Evolutionary conservation across 1,140 invertebrate genomes (phyloP).

Genomic region (Colletes latitarsis): DNA sequence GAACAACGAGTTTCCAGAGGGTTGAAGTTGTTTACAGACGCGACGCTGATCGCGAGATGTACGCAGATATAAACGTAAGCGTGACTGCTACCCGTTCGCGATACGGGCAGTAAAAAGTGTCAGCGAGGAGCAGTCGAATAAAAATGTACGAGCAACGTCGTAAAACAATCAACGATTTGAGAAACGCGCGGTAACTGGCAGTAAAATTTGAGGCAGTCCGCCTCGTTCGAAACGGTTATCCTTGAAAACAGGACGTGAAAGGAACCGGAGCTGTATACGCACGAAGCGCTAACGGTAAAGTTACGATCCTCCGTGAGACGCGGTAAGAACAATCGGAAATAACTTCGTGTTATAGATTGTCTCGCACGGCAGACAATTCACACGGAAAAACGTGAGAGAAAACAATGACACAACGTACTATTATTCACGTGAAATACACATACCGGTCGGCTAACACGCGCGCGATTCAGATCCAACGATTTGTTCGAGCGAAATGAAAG

Average conservation of each 20-base stretch:
- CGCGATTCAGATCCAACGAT: background rate
- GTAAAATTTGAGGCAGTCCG: conserved; percentile 4
- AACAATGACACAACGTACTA: conserved; percentile 28
- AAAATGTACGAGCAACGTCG: no score
- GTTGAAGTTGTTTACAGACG: no score
- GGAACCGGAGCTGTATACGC: conserved; percentile 2
- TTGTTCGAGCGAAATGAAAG: background rate
- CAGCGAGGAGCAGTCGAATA: background rate
- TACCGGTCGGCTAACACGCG: background rate
- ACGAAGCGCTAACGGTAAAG: conserved; percentile 26
- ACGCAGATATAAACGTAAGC: no score
- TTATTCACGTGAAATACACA: conserved; percentile 19
- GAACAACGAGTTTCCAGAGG: no score
- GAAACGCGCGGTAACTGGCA: background rate
- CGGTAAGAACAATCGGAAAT: conserved; percentile 36
- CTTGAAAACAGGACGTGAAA: conserved; percentile 40
- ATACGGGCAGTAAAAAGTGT: no score
- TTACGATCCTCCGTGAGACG: conserved; percentile 22
- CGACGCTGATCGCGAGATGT: no score
- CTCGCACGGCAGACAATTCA: background rate
- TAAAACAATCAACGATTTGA: background rate
- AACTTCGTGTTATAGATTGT: conserved; percentile 22
- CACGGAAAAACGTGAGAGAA: background rate
- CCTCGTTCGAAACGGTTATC: background rate
- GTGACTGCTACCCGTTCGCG: no score